These are phyloP conservation scores for Aix galericulata DNA, from an alignment of 2,113 vertebrate species.

Conservation along the genomic window DNA sequence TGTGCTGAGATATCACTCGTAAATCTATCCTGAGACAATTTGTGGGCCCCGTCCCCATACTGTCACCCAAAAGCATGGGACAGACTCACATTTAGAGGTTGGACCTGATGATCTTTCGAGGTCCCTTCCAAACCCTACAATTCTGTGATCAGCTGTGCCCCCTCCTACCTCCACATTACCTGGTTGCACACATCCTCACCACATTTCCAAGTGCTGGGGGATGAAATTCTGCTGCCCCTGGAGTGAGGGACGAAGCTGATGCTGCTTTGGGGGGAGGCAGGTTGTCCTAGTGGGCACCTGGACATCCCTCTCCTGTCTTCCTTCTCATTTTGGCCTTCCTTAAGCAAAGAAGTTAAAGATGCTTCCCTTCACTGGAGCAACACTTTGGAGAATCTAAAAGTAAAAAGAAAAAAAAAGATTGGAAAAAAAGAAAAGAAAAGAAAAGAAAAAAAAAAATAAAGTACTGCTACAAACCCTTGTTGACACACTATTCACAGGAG, in stretches of 20 bases:
- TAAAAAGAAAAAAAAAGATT: background rate
- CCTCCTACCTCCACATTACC: background rate
- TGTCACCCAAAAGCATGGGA: background rate
- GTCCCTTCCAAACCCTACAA: too few relatives aligned
- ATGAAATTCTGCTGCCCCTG: background rate
- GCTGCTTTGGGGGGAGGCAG: background rate
- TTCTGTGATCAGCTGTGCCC: too few relatives aligned
- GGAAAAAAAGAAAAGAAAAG: too few relatives aligned
- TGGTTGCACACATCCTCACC: background rate
- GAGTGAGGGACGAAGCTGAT: fast-evolving
- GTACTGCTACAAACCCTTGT: background rate
- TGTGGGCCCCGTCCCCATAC: background rate
- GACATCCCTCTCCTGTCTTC: background rate
- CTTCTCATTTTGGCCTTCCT: background rate
- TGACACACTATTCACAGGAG: too few relatives aligned
- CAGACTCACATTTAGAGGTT: background rate
- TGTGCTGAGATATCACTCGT: background rate
- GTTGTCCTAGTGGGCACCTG: background rate
- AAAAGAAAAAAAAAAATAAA: background rate
- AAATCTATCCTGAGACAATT: background rate
- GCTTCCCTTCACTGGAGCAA: background rate
- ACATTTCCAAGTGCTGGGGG: background rate
- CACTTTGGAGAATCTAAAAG: background rate
- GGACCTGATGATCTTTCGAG: too few relatives aligned
- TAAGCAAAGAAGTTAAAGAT: background rate